Conservation (phyloP, 2,888 invertebrate species). For the Heteropelma amictum region DNA sequence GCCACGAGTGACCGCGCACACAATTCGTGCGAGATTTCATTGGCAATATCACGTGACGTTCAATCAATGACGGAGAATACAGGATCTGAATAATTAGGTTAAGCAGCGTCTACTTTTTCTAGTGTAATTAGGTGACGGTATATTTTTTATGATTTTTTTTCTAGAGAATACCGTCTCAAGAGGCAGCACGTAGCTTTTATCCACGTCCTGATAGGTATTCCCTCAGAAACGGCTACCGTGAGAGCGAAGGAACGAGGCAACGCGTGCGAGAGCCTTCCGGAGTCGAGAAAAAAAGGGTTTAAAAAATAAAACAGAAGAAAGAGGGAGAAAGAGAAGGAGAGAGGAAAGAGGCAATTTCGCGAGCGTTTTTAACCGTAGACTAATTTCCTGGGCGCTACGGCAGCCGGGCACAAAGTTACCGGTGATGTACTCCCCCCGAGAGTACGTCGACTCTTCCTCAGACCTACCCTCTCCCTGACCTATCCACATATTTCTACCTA, state of each 20-base stretch:
- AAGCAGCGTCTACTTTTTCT: too few species aligned
- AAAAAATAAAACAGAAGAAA: slow-evolving; percentile 7
- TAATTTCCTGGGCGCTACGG: slow-evolving; percentile 68
- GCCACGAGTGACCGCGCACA: too few species aligned
- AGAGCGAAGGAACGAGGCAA: slow-evolving; percentile 27
- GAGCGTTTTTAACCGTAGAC: slow-evolving; percentile 67
- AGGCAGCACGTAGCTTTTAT: too few species aligned
- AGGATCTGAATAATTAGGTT: too few species aligned
- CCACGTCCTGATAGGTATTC: too few species aligned
- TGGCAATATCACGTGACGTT: too few species aligned
- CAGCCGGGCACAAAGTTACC: slow-evolving; percentile 66
- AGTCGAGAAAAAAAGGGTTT: slow-evolving; percentile 18
- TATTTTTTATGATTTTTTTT: too few species aligned
- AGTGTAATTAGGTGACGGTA: too few species aligned
- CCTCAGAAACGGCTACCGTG: too few species aligned
- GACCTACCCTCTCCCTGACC: slow-evolving; percentile 16
- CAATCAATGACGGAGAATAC: too few species aligned
- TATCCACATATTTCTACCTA: slow-evolving; percentile 20
- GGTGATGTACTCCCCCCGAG: slow-evolving; percentile 71
- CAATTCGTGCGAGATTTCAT: too few species aligned
- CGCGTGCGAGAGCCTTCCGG: slow-evolving; percentile 20
- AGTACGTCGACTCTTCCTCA: slow-evolving; percentile 53
- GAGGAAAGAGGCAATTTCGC: slow-evolving; percentile 54
- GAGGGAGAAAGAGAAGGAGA: slow-evolving; percentile 42
- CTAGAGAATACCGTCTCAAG: too few species aligned